A percentile compares a stretch with the other conserved stretches of the same genome.
These are phyloP conservation scores for Tenodera sinensis DNA, from an alignment of 2,888 invertebrate species.

Conservation along the genomic window DNA sequence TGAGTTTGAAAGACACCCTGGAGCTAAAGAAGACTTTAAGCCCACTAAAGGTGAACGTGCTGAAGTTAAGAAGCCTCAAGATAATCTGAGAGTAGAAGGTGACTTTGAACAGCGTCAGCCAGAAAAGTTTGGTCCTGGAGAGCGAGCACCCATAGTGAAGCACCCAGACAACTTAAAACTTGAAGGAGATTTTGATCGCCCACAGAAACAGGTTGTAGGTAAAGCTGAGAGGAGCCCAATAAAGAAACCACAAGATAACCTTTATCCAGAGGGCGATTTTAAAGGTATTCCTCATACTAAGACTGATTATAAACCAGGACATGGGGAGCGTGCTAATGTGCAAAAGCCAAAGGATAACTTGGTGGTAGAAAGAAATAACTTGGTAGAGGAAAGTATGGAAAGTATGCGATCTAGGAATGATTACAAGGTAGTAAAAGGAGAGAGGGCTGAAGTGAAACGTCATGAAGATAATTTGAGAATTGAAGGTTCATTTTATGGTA, in stretches of 20 bases:
- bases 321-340: slow-evolving; percentile 39
- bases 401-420: slow-evolving; percentile 47
- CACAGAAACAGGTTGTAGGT: slow-evolving; percentile 39
- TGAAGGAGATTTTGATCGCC: slow-evolving; percentile 35
- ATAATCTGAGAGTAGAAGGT: slow-evolving; percentile 50
- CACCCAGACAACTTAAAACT: slow-evolving; percentile 38
- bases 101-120: slow-evolving; percentile 43
- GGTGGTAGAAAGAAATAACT: slow-evolving; percentile 36
- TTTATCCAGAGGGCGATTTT: slow-evolving; percentile 54
- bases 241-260: slow-evolving; percentile 48
- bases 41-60: slow-evolving; percentile 49
- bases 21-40: slow-evolving; percentile 44
- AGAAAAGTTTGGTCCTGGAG: slow-evolving; percentile 44
- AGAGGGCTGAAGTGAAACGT: slow-evolving; percentile 52
- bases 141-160: slow-evolving; percentile 50
- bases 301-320: slow-evolving; percentile 41
- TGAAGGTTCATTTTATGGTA: slow-evolving; percentile 53
- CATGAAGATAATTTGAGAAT: slow-evolving; percentile 45
- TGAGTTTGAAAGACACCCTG: slow-evolving; percentile 43
- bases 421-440: slow-evolving; percentile 54
- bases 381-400: too few species aligned
- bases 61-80: slow-evolving; percentile 55
- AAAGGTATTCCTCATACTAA: slow-evolving; percentile 24
- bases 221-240: slow-evolving; percentile 39
- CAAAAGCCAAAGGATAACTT: slow-evolving; percentile 35